phyloP scores from a whole-genome alignment of 2,797 vertebrate species.

The Prionace glauca region DNA sequence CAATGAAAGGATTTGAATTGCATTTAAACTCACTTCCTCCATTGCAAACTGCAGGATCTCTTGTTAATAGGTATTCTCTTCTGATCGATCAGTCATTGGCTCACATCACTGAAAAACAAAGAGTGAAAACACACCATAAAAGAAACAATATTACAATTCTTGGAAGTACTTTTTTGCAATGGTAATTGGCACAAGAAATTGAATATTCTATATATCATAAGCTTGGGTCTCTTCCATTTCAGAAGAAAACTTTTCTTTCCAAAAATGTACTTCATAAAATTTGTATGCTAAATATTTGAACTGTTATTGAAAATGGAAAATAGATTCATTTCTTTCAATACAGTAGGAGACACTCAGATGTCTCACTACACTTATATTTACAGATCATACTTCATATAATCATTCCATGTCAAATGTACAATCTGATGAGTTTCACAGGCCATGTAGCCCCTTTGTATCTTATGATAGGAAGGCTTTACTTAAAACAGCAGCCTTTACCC shows the following conservation, averaged over 20 bases:
- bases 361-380: background rate
- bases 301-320: no score
- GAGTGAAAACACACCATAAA: background rate
- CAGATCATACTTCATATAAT: background rate
- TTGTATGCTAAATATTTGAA: background rate
- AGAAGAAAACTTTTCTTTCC: background rate
- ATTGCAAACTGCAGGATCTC: background rate
- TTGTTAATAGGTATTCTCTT: background rate
- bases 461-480: background rate
- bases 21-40: background rate
- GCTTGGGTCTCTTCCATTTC: background rate
- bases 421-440: background rate
- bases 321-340: background rate
- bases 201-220: no score
- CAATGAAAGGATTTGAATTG: background rate
- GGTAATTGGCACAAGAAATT: background rate
- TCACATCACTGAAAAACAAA: constrained; percentile 2
- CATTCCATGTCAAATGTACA: background rate
- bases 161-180: background rate
- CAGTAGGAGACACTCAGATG: background rate
- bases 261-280: background rate
- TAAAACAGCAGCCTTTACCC: background rate
- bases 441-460: background rate
- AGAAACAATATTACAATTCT: background rate
- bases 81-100: background rate